Base-by-base conservation (phyloP, 2,113 vertebrate species). In the Nicator chloris region DNA sequence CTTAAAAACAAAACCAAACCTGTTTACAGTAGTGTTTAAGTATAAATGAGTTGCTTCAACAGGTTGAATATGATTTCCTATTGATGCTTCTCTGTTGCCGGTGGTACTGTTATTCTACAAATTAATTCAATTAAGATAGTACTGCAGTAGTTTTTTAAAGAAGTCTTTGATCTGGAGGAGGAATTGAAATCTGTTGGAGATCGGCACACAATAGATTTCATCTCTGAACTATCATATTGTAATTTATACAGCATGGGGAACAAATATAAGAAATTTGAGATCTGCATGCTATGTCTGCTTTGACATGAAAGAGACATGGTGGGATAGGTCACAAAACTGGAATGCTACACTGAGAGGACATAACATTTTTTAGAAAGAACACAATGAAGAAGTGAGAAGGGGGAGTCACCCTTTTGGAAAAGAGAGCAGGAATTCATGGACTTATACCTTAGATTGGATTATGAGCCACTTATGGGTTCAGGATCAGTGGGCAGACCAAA, bases 21-120 rank as follows among this genome's bases (percentile, higher is more conserved):
- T 60, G 16, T 30, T 72, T 86, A 10, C 30, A 31, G 33, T 18
- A 76, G 2, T 15, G 5, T 76, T 80, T 80, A 6, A 0, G 15
- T 54, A 50, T 15, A 57, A 57, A 39, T 24, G 13, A 5, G 4
- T 15, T 64, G 17, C 7, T 83, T 69, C 23, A 75, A 49, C 6
- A 60, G 13, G 5, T 17, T 6, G 7, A 47, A 57, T 63, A 71
- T 15, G 9, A 51, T 68, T 75, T 69, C 39, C 23, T 69, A 5
- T 22, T 3, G 17, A 15, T 53, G 5, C 3, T 75, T 66, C 27
- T n/a, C 30, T 59, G 10, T 57, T 50, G 75, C 4, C 0, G 0
- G 12, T 27, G 12, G 59, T 64, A 49, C 35, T 1, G 1, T 54
- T 60, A 24, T 44, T 24, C 35, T 39, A 9, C 5, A 53, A 75